Conservation (phyloP, 1,140 invertebrate genomes). For the Magallana gigas region DNA sequence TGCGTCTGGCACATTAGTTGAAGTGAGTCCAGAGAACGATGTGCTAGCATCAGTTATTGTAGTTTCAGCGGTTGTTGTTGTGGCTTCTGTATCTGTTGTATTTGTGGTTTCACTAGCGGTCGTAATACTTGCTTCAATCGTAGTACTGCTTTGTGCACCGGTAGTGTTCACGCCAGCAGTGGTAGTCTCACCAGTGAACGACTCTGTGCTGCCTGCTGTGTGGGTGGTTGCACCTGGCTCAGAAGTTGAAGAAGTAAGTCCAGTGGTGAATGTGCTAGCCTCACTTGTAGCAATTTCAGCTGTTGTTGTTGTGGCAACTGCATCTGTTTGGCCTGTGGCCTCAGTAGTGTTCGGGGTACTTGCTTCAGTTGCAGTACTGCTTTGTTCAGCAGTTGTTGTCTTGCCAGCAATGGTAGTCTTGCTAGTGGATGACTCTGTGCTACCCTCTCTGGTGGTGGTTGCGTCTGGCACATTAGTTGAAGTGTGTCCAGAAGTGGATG, state of each 20-base stretch:
- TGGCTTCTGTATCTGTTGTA: not conserved
- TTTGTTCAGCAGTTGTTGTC: not conserved
- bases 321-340: not conserved
- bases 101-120: not conserved
- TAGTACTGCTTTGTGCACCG: not conserved
- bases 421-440: not conserved
- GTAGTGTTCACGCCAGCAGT: not conserved
- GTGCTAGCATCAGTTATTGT: too few species aligned
- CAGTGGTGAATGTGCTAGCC: not conserved
- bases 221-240: too few species aligned
- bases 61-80: not conserved
- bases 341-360: not conserved
- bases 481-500: not conserved
- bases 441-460: not conserved
- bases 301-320: not conserved
- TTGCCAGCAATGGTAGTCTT: not conserved
- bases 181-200: not conserved
- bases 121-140: not conserved
- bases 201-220: not conserved
- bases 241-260: too few species aligned
- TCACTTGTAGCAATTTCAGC: not conserved
- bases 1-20: not conserved
- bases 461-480: not conserved
- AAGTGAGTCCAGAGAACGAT: not conserved
- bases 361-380: not conserved